Evolutionary conservation across 1,140 invertebrate species (phyloP).

Genomic region (Zaprionus nigranus): DNA sequence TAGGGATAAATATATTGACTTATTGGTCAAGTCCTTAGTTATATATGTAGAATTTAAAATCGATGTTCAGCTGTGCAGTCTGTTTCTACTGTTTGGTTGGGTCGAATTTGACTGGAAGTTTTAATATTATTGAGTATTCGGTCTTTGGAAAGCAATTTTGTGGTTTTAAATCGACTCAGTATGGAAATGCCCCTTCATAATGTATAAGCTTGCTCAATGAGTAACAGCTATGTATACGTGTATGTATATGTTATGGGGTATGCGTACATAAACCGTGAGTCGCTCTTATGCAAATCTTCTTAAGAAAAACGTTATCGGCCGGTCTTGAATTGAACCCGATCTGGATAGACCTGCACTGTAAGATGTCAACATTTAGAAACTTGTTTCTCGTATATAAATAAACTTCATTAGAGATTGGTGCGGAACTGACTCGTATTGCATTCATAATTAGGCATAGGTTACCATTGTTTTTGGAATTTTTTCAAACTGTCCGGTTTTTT

Average conservation of each 20-base stretch:
- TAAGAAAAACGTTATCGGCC: slow-evolving; percentile 36
- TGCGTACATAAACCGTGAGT: slow-evolving; percentile 27
- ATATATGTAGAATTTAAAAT: too few species aligned
- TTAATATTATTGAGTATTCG: neutral
- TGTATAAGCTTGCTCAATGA: neutral
- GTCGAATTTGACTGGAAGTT: neutral
- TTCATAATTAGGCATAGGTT: slow-evolving; percentile 46
- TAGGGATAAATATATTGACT: neutral
- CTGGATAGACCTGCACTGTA: slow-evolving; percentile 66
- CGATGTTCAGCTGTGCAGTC: too few species aligned
- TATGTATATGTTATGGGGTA: slow-evolving; percentile 7
- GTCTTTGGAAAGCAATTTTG: neutral
- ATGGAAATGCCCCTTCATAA: neutral
- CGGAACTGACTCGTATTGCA: slow-evolving; percentile 62
- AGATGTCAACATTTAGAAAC: slow-evolving; percentile 60
- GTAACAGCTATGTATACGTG: too few species aligned
- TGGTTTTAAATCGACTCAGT: neutral
- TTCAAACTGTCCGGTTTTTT: slow-evolving; percentile 30
- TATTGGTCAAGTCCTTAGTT: neutral
- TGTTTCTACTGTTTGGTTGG: neutral
- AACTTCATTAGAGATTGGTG: slow-evolving; percentile 60
- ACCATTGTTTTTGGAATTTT: slow-evolving; percentile 53
- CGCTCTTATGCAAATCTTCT: slow-evolving; percentile 64
- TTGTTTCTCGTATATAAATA: slow-evolving; percentile 66
- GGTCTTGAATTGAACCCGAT: slow-evolving; percentile 44